Percentiles rank a stretch among this genome's conserved stretches.
Evolutionary conservation across 2,888 invertebrate genomes (phyloP).

Genomic region (Ichneumoninae sp.): DNA sequence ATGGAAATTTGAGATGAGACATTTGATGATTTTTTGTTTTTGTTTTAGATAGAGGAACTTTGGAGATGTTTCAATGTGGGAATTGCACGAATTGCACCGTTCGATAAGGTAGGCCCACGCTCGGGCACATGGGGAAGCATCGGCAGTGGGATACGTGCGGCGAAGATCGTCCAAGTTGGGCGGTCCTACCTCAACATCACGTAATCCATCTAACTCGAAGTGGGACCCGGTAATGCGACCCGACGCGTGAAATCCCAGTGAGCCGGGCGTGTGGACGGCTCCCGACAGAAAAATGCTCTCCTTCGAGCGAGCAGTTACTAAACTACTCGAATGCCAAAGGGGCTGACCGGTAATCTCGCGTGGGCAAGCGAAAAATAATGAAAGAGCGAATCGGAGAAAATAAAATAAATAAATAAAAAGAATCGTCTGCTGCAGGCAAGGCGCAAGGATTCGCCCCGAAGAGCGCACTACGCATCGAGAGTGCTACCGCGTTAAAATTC

Average conservation of each 20-base stretch:
- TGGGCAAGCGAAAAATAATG: background rate
- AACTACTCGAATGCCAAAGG: conserved; percentile 3
- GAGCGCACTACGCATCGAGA: too few relatives aligned
- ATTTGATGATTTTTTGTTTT: too few relatives aligned
- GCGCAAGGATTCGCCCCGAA: background rate
- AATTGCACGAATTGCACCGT: background rate
- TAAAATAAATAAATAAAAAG: too few relatives aligned
- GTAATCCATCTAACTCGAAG: conserved; percentile 78
- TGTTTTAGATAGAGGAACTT: too few relatives aligned
- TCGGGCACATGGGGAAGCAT: background rate
- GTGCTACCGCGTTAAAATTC: background rate
- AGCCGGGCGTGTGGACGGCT: conserved; percentile 61
- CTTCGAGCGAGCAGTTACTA: conserved; percentile 8
- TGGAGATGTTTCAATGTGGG: background rate
- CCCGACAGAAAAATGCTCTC: conserved; percentile 4
- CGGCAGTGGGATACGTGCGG: background rate
- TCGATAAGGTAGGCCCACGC: background rate
- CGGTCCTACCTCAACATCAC: conserved; percentile 73
- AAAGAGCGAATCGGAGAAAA: background rate
- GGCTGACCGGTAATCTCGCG: background rate
- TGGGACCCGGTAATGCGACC: conserved; percentile 77
- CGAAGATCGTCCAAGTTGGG: conserved; percentile 43
- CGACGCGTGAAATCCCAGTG: conserved; percentile 80
- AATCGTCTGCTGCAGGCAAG: background rate
- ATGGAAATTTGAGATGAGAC: too few relatives aligned